phyloP scores from a whole-genome alignment of 2,797 vertebrate species.

The Diplodus puntazzo region DNA sequence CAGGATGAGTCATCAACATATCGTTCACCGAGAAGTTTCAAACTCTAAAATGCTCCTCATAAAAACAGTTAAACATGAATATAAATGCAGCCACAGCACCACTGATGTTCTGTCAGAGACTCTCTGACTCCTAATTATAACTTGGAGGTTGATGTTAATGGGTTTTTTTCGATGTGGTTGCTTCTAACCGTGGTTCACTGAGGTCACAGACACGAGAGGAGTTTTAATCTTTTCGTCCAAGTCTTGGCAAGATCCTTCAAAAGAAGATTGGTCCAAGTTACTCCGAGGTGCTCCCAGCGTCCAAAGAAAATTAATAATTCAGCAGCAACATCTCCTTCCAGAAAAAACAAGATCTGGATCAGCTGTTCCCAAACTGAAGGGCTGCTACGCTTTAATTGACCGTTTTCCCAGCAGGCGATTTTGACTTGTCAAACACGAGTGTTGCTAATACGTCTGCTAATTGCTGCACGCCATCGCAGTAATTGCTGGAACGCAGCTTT shows the following conservation, averaged over 20 bases:
- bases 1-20: no score
- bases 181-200: no score
- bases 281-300: not conserved
- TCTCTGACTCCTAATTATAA: no score
- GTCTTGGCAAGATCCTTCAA: not conserved
- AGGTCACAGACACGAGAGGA: no score
- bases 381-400: slow-evolving; percentile 9
- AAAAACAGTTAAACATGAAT: no score
- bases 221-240: no score
- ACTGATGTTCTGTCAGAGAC: no score
- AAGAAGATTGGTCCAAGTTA: not conserved
- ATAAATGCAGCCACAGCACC: no score
- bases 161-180: no score
- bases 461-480: not conserved
- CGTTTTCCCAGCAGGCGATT: slow-evolving; percentile 27
- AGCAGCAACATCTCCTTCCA: not conserved
- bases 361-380: not conserved
- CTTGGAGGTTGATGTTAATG: no score
- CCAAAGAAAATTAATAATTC: not conserved
- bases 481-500: slow-evolving; percentile 8
- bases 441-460: slow-evolving; percentile 29
- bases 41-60: no score
- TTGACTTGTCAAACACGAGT: slow-evolving; percentile 29
- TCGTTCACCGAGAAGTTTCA: no score
- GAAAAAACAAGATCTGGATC: not conserved